These are phyloP conservation scores for Aquatica leii DNA, from an alignment of 2,888 invertebrate species.

Conservation along the genomic window DNA sequence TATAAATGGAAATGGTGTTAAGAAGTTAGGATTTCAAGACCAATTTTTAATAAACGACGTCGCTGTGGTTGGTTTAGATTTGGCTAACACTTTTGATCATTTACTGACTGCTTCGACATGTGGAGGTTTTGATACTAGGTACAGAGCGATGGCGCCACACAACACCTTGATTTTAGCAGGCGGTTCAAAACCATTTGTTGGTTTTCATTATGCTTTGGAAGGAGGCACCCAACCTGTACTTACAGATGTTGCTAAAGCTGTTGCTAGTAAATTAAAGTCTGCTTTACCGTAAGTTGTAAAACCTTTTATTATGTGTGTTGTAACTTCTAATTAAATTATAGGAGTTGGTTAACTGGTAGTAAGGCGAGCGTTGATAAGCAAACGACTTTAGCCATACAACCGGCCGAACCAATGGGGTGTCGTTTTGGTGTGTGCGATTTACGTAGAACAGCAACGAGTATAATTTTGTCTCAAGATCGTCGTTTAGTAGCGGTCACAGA, in stretches of 20 bases:
- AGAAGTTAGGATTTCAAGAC: conserved; percentile 88
- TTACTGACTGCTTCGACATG: conserved; percentile 81
- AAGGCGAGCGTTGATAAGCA: conserved; percentile 61
- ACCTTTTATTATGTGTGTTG: too few species aligned
- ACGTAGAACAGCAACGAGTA: conserved; percentile 75
- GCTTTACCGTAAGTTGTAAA: conserved; percentile 78
- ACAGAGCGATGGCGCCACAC: conserved; percentile 77
- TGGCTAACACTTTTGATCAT: conserved; percentile 85
- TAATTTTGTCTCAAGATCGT: conserved; percentile 82
- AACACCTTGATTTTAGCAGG: conserved; percentile 78
- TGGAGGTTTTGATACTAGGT: conserved; percentile 76
- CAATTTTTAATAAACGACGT: conserved; percentile 80
- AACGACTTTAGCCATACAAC: conserved; percentile 61
- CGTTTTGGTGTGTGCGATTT: conserved; percentile 85
- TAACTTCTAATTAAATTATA: conserved; percentile 46
- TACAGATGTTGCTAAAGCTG: conserved; percentile 91
- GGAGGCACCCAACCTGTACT: conserved; percentile 83
- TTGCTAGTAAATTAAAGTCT: conserved; percentile 86
- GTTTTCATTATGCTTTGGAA: conserved; percentile 90
- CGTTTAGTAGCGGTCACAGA: conserved; percentile 85
- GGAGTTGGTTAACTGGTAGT: conserved; percentile 65
- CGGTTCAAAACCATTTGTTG: conserved; percentile 85
- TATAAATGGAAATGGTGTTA: conserved; percentile 69
- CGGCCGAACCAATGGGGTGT: conserved; percentile 77
- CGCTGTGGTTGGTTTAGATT: conserved; percentile 76